Evolutionary conservation across 2,797 vertebrate species (phyloP).

Genomic region (Halcyon leucocephala): DNA sequence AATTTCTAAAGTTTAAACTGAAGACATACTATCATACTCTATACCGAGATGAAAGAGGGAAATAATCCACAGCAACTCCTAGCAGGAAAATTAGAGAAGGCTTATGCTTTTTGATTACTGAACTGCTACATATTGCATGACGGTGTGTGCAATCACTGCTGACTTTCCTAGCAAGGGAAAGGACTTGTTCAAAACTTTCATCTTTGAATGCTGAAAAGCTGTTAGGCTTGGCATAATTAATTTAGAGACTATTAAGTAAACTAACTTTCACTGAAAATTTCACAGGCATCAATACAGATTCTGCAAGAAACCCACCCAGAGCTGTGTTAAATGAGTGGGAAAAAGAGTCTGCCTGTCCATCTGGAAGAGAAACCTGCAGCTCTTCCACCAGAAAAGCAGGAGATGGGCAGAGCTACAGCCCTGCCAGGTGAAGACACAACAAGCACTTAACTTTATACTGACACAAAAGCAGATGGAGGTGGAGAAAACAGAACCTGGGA

Average conservation of each 20-base stretch:
- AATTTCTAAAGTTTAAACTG: not conserved
- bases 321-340: not conserved
- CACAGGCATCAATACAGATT: not conserved
- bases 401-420: not conserved
- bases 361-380: not conserved
- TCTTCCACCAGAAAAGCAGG: not conserved
- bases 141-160: not conserved
- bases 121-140: not conserved
- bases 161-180: not conserved
- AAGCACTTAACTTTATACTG: not conserved
- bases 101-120: not conserved
- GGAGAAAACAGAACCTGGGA: not conserved
- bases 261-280: not conserved
- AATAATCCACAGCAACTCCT: not conserved
- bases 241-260: not conserved
- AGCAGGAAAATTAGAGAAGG: slow-evolving; percentile 2
- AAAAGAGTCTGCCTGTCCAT: not conserved
- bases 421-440: not conserved
- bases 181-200: not conserved
- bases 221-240: not conserved
- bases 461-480: not conserved
- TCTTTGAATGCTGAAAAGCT: not conserved
- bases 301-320: not conserved
- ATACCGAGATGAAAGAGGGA: not conserved
- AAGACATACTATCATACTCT: not conserved